Evolutionary conservation across 2,888 invertebrate genomes (phyloP).

Genomic region (Mechanitis messenoides): DNA sequence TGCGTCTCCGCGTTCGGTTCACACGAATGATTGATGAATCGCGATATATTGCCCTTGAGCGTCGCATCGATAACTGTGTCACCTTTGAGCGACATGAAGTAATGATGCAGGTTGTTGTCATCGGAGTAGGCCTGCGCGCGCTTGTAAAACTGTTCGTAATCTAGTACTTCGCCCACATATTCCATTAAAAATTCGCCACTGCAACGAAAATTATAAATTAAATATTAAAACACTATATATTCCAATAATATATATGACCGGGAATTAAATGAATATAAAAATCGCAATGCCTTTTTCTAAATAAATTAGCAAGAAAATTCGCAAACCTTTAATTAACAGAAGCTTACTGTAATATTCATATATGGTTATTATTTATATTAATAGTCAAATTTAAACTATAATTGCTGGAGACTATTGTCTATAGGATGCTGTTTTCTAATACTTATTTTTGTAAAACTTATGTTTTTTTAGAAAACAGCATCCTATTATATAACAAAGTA

Average conservation of each 20-base stretch:
- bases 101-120: conserved; percentile 94
- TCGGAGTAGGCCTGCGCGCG: conserved; percentile 92
- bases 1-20: conserved; percentile 99
- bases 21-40: conserved; percentile 99
- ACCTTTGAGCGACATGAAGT: conserved; percentile 97
- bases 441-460: too few relatives aligned
- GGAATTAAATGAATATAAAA: not conserved
- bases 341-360: too few relatives aligned
- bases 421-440: too few relatives aligned
- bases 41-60: conserved; percentile 93
- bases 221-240: not conserved
- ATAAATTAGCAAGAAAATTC: not conserved
- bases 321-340: too few relatives aligned
- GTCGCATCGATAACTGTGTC: conserved; percentile 96
- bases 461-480: too few relatives aligned
- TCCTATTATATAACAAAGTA: too few relatives aligned
- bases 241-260: too few relatives aligned
- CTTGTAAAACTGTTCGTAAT: conserved; percentile 91
- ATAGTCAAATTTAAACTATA: too few relatives aligned
- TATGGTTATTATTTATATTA: too few relatives aligned
- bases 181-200: conserved; percentile 98
- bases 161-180: conserved; percentile 98
- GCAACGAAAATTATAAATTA: conserved; percentile 30
- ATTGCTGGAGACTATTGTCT: too few relatives aligned
- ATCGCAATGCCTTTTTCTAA: conserved; percentile 6